These are phyloP conservation scores for Taurulus bubalis DNA, from an alignment of 2,113 vertebrate genomes.

Conservation along the genomic window DNA sequence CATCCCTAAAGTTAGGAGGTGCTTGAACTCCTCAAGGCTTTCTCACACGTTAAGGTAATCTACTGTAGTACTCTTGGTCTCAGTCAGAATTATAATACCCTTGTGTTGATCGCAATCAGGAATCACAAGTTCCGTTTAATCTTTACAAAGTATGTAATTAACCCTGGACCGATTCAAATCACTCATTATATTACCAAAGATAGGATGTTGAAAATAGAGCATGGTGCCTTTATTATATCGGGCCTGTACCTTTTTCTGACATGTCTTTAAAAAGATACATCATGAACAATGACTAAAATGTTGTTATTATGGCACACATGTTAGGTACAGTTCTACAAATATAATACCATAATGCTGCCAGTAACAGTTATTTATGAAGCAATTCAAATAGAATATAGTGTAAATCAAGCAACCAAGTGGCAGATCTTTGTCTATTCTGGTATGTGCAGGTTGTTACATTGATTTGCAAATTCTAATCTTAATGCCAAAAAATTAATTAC, in stretches of 20 bases:
- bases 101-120: slow-evolving; percentile 73
- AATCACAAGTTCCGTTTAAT: slow-evolving; percentile 74
- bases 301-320: neutral
- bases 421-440: slow-evolving; percentile 28
- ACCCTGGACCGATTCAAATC: slow-evolving; percentile 77
- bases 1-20: slow-evolving; percentile 45
- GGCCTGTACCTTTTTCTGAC: neutral
- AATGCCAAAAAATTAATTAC: slow-evolving; percentile 51
- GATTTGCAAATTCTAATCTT: slow-evolving; percentile 41
- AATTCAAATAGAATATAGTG: neutral
- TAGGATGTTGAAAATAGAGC: slow-evolving; percentile 52
- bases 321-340: neutral
- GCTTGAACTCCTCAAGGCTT: slow-evolving; percentile 54
- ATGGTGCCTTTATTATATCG: slow-evolving; percentile 47
- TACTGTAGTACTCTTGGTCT: slow-evolving; percentile 54
- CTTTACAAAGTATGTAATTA: slow-evolving; percentile 78
- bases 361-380: slow-evolving; percentile 1
- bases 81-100: slow-evolving; percentile 68
- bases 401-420: slow-evolving; percentile 25
- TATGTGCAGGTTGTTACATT: slow-evolving; percentile 25
- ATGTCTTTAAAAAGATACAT: neutral
- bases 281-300: neutral
- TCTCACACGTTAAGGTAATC: slow-evolving; percentile 47
- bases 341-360: neutral
- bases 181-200: slow-evolving; percentile 71